Conservation (phyloP, 2,113 vertebrate species). For the Oenanthe melanoleuca region DNA sequence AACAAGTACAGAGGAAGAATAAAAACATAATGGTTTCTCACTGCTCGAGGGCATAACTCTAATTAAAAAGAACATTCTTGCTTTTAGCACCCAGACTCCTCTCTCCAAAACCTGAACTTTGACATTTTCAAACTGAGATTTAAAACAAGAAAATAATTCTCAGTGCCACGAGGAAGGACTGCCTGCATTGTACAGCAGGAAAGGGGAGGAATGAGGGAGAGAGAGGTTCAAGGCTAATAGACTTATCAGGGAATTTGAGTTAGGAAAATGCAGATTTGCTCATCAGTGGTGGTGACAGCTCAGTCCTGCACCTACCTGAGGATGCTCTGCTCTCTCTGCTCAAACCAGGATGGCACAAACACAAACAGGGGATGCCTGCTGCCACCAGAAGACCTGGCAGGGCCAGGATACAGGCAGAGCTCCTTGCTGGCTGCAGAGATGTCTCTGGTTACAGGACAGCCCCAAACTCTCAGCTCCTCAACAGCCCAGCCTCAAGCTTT, state of each 20-base stretch:
- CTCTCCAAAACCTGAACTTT: constrained; percentile 58
- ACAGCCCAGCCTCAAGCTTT: rapidly evolving
- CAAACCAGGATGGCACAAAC: rapidly evolving
- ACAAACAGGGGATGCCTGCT: rapidly evolving
- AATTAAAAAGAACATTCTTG: constrained; percentile 68
- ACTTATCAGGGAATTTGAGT: background rate
- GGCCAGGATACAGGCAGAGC: background rate
- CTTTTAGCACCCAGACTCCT: constrained; percentile 53
- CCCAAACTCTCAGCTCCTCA: rapidly evolving
- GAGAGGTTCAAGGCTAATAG: background rate
- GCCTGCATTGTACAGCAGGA: background rate
- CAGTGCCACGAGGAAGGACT: background rate
- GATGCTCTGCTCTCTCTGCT: rapidly evolving
- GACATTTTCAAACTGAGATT: constrained; percentile 68
- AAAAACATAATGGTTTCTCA: constrained; percentile 66
- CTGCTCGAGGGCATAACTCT: constrained; percentile 56
- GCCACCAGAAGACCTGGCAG: background rate
- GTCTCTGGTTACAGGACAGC: rapidly evolving
- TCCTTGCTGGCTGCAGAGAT: rapidly evolving
- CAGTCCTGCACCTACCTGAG: rapidly evolving
- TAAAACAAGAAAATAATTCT: constrained; percentile 66
- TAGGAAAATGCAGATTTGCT: background rate
- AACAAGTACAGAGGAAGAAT: constrained; percentile 59
- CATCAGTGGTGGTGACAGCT: background rate
- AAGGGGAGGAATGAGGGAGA: background rate